A percentile compares a stretch with the other conserved stretches of the same genome.
Evolutionary conservation across 2,888 invertebrate genomes (phyloP).

Genomic region (Scaptomyza flava): DNA sequence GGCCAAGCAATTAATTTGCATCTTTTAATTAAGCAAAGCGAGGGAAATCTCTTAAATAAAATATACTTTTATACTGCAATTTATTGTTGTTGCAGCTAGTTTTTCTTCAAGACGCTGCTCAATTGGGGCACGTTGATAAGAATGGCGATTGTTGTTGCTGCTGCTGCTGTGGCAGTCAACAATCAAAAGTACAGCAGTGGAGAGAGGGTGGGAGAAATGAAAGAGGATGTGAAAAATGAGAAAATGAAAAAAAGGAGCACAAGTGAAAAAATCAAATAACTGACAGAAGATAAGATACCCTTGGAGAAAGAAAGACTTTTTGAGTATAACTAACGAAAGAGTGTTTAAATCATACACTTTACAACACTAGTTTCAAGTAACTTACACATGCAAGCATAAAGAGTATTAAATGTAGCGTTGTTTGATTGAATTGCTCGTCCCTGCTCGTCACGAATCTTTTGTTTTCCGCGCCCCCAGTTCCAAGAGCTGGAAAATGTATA

Average conservation of each 20-base stretch:
- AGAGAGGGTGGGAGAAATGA: too few species aligned
- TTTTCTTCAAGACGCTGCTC: constrained; percentile 42
- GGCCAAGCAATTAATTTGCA: constrained; percentile 40
- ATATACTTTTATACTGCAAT: not conserved
- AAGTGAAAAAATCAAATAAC: not conserved
- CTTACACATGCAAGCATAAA: too few species aligned
- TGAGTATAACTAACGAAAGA: too few species aligned
- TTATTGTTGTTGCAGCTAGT: constrained; percentile 2
- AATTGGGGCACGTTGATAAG: constrained; percentile 56
- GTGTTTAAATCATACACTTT: not conserved
- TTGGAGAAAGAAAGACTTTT: not conserved
- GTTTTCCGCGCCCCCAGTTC: constrained; percentile 61
- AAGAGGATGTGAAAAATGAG: not conserved
- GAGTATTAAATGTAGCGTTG: constrained; percentile 12
- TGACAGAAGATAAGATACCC: not conserved
- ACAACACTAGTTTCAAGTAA: not conserved
- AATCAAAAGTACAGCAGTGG: constrained; percentile 57
- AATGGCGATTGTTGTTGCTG: constrained; percentile 19
- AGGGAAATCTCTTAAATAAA: not conserved
- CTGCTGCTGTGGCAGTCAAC: constrained; percentile 40
- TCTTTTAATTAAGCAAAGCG: constrained; percentile 30
- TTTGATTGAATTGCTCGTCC: constrained; percentile 27
- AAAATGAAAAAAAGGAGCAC: constrained; percentile 11
- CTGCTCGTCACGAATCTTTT: constrained; percentile 20
- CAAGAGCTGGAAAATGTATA: constrained; percentile 51